phyloP scores from a whole-genome alignment of 1,140 invertebrate genomes.

The Carposina sasakii region DNA sequence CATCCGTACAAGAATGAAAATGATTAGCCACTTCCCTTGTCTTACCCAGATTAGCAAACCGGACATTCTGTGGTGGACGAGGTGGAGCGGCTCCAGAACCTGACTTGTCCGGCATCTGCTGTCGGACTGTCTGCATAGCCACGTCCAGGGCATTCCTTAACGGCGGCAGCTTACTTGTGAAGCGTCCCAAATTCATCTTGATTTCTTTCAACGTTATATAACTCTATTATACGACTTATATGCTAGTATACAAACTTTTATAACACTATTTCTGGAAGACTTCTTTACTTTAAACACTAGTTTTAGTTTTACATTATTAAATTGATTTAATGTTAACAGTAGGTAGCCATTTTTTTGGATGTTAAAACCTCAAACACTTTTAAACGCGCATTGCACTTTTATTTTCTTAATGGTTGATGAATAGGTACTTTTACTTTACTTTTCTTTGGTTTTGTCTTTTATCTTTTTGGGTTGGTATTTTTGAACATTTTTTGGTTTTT shows the following conservation, averaged over 20 bases:
- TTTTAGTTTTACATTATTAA: conserved; percentile 42
- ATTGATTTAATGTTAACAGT: too few species aligned
- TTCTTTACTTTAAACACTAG: conserved; percentile 57
- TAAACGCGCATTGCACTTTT: too few species aligned
- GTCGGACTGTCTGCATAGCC: conserved; percentile 84
- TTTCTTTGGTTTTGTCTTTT: conserved; percentile 10
- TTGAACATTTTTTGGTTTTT: conserved; percentile 46
- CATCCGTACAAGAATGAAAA: too few species aligned
- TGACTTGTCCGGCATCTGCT: conserved; percentile 81
- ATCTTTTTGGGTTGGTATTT: conserved; percentile 25
- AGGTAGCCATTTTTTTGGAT: conserved; percentile 30
- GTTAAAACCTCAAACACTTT: too few species aligned
- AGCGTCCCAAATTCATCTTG: conserved; percentile 70
- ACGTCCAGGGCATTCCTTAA: conserved; percentile 83
- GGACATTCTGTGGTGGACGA: conserved; percentile 74
- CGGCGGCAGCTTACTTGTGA: conserved; percentile 79
- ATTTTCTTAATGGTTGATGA: conserved; percentile 10
- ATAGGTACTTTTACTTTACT: conserved; percentile 15
- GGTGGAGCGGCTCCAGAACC: conserved; percentile 68
- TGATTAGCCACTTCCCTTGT: conserved; percentile 14
- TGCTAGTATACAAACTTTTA: conserved; percentile 26
- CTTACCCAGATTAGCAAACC: conserved; percentile 76
- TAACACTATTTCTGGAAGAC: conserved; percentile 62
- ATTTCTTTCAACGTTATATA: conserved; percentile 39
- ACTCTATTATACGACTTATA: conserved; percentile 19